Evolutionary conservation across 2,113 vertebrate species (phyloP).

Genomic region (Mesitornis unicolor): DNA sequence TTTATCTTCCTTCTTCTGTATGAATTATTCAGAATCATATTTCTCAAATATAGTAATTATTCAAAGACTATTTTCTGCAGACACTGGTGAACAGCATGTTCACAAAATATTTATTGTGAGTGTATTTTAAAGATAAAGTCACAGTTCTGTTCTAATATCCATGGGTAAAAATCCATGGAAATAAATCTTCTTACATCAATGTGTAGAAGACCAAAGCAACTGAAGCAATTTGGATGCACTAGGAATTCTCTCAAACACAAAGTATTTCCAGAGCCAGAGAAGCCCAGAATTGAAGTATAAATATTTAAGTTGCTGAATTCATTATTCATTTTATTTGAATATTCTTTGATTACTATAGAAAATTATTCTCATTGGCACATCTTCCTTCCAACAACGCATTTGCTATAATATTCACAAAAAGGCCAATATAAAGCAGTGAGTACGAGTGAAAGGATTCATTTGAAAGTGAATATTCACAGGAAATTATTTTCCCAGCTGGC

Average conservation of each 20-base stretch:
- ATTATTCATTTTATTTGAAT: constrained; percentile 48
- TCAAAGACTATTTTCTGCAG: background rate
- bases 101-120: background rate
- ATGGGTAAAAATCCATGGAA: background rate
- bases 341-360: constrained; percentile 15
- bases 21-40: background rate
- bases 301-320: constrained; percentile 43
- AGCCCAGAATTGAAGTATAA: constrained; percentile 1
- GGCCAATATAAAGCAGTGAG: background rate
- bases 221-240: background rate
- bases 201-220: background rate
- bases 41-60: background rate
- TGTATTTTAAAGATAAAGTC: background rate
- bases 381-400: background rate
- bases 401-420: background rate
- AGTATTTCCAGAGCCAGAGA: background rate
- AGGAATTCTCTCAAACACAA: background rate
- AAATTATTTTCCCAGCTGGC: constrained; percentile 1
- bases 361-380: constrained; percentile 11
- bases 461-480: background rate
- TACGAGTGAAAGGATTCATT: background rate
- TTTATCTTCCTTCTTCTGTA: background rate
- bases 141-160: background rate
- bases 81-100: background rate
- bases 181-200: background rate